Conservation (phyloP, 2,797 vertebrate species). For the Acrossocheilus fasciatus region DNA sequence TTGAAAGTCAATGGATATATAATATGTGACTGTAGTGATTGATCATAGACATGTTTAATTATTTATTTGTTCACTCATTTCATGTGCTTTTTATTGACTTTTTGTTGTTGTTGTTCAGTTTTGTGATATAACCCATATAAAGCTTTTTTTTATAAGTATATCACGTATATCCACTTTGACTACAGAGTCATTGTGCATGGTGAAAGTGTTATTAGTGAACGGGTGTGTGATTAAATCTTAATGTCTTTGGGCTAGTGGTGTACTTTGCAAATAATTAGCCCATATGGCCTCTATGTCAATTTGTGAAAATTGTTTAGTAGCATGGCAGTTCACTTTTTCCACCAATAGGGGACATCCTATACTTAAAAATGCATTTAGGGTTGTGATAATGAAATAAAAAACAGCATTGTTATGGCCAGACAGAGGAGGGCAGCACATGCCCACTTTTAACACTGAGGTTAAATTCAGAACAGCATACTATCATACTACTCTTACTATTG, state of each 20-base stretch:
- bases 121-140: background rate
- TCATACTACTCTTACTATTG: background rate
- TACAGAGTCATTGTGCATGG: background rate
- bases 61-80: background rate
- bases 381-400: background rate
- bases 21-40: background rate
- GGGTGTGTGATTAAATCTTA: background rate
- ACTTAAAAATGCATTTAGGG: background rate
- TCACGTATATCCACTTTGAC: background rate
- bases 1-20: conserved; percentile 70
- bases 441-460: conserved; percentile 5
- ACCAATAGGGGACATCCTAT: conserved; percentile 43
- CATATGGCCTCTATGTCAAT: background rate
- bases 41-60: background rate
- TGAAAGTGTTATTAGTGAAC: background rate
- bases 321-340: background rate
- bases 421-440: conserved; percentile 53
- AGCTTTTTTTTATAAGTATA: background rate
- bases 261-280: background rate
- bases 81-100: background rate
- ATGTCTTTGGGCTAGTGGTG: background rate
- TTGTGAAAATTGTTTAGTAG: background rate
- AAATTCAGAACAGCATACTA: background rate
- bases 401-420: background rate
- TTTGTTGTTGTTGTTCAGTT: background rate